Evolutionary conservation across 2,888 invertebrate species (phyloP).

Genomic region (Drosophila prostipennis): DNA sequence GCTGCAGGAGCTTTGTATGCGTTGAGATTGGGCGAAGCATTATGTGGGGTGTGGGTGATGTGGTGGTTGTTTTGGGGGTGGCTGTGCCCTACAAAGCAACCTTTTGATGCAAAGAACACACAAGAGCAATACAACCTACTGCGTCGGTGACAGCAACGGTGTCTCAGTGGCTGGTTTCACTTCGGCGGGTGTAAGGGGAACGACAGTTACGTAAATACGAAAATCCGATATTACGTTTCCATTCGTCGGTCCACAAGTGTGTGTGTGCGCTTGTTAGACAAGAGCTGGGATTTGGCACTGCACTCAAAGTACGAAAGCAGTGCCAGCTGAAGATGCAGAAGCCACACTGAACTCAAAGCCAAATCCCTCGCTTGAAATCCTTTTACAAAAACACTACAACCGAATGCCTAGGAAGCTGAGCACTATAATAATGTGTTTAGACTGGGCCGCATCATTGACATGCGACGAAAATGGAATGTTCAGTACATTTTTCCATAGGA

Average conservation of each 20-base stretch:
- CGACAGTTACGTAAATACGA: constrained; percentile 76
- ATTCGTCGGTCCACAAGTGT: constrained; percentile 40
- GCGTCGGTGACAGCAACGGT: constrained; percentile 44
- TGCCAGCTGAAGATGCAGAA: neutral
- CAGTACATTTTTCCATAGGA: too few species aligned
- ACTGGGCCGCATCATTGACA: too few species aligned
- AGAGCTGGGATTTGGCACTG: constrained; percentile 72
- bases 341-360: constrained; percentile 61
- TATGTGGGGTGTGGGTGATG: constrained; percentile 14
- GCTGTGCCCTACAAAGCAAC: constrained; percentile 69
- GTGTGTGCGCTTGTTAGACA: constrained; percentile 63
- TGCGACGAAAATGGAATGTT: too few species aligned
- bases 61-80: constrained; percentile 18
- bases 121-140: constrained; percentile 63
- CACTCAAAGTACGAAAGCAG: constrained; percentile 51
- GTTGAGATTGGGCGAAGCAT: constrained; percentile 35
- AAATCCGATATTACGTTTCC: constrained; percentile 77
- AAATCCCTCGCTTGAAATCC: constrained; percentile 64
- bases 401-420: constrained; percentile 33
- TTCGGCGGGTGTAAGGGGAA: constrained; percentile 43
- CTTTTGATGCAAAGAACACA: constrained; percentile 74
- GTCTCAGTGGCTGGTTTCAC: constrained; percentile 45
- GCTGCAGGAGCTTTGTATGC: constrained; percentile 40
- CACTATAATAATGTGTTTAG: too few species aligned
- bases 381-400: constrained; percentile 61